Percentiles rank a stretch among this genome's conserved stretches.
phyloP scores from a whole-genome alignment of 2,888 invertebrate genomes.

The Amblyteles armatorius region DNA sequence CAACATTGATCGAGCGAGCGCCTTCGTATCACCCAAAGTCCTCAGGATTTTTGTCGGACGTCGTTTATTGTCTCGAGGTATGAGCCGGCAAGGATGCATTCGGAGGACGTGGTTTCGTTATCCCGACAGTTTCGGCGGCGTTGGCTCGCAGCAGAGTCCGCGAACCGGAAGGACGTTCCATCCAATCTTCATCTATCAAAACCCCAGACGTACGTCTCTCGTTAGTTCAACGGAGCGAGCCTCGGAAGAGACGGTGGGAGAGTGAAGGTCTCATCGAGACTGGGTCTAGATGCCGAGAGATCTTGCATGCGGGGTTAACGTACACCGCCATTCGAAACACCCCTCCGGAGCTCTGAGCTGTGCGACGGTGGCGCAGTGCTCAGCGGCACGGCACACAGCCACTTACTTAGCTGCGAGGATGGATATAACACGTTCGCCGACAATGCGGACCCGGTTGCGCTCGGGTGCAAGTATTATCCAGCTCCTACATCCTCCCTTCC shows the following conservation, averaged over 20 bases:
- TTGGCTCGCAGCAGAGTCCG: constrained; percentile 13
- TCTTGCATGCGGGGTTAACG: constrained; percentile 11
- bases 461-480: constrained; percentile 59
- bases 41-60: neutral
- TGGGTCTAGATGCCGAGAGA: constrained; percentile 7
- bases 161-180: constrained; percentile 67
- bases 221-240: constrained; percentile 75
- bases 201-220: constrained; percentile 75
- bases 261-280: constrained; percentile 7
- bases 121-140: constrained; percentile 12
- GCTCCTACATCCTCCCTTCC: constrained; percentile 31
- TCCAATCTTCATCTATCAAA: constrained; percentile 80
- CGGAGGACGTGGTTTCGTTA: neutral
- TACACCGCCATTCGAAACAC: constrained; percentile 3
- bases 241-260: neutral
- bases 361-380: neutral
- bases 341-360: neutral
- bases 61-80: neutral
- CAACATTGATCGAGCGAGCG: neutral
- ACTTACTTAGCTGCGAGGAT: constrained; percentile 62
- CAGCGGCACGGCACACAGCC: constrained; percentile 38
- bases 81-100: neutral
- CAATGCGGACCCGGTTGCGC: constrained; percentile 54
- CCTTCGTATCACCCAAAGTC: neutral
- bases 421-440: constrained; percentile 63